phyloP scores from a whole-genome alignment of 2,797 vertebrate species.

The Cryptoblepharus egeriae region DNA sequence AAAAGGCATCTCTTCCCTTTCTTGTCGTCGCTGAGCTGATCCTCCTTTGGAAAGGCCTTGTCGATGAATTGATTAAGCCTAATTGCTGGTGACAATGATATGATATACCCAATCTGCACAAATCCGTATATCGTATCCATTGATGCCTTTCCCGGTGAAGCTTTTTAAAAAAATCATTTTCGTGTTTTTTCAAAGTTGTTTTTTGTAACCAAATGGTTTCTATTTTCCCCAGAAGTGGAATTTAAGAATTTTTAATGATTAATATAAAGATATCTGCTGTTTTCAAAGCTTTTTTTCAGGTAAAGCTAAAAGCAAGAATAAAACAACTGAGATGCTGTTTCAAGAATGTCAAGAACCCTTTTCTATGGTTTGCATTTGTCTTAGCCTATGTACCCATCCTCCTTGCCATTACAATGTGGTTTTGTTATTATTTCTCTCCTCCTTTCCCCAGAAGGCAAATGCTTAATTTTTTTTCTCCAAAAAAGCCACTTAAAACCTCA shows the following conservation, averaged over 20 bases:
- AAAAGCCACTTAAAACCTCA: conserved; percentile 82
- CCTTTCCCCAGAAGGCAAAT: conserved; percentile 51
- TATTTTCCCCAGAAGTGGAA: conserved; percentile 80
- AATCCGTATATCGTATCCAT: conserved; percentile 72
- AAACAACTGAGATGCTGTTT: conserved; percentile 70
- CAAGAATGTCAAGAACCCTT: conserved; percentile 75
- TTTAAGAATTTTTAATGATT: conserved; percentile 79
- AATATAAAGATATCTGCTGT: conserved; percentile 79
- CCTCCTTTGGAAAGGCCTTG: conserved; percentile 69
- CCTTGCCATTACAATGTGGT: conserved; percentile 71
- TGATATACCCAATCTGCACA: conserved; percentile 67
- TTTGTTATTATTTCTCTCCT: conserved; percentile 69
- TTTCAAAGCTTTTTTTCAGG: conserved; percentile 74
- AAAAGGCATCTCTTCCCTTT: conserved; percentile 72
- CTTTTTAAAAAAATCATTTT: conserved; percentile 67
- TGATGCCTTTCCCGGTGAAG: conserved; percentile 69
- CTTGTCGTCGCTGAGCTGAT: conserved; percentile 69
- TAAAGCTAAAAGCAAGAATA: conserved; percentile 72
- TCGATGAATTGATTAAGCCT: conserved; percentile 61
- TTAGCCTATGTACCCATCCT: conserved; percentile 68
- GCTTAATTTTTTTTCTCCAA: conserved; percentile 56
- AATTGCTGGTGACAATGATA: conserved; percentile 71
- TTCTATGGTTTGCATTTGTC: conserved; percentile 71
- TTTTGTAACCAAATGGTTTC: conserved; percentile 82
- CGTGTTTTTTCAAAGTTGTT: conserved; percentile 76